phyloP scores from a whole-genome alignment of 1,140 invertebrate species.

The Capitella teleta region DNA sequence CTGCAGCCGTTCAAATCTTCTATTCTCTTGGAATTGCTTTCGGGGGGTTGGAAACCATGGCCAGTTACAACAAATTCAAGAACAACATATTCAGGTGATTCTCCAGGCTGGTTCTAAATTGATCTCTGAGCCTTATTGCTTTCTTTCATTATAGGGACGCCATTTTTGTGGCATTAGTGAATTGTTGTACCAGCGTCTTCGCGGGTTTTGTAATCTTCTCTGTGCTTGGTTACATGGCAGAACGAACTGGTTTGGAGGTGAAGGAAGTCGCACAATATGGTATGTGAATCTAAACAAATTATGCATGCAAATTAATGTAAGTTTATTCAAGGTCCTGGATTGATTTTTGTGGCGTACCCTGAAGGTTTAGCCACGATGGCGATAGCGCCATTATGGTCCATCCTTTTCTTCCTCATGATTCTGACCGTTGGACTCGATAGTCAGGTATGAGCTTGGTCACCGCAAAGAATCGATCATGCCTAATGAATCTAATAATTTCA shows the following conservation, averaged over 20 bases:
- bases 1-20: slow-evolving; percentile 95
- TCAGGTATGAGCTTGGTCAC: slow-evolving; percentile 20
- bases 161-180: not conserved
- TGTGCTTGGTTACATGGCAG: slow-evolving; percentile 13
- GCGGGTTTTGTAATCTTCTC: slow-evolving; percentile 90
- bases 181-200: slow-evolving; percentile 8
- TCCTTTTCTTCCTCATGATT: slow-evolving; percentile 93
- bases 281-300: not conserved
- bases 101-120: too few relatives aligned
- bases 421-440: slow-evolving; percentile 71
- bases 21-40: slow-evolving; percentile 91
- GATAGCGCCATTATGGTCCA: slow-evolving; percentile 63
- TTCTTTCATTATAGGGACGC: slow-evolving; percentile 12
- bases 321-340: slow-evolving; percentile 53
- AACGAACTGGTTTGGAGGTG: not conserved
- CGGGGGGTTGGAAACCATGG: slow-evolving; percentile 47
- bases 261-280: slow-evolving; percentile 57
- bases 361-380: slow-evolving; percentile 43
- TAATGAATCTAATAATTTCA: too few relatives aligned
- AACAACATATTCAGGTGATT: slow-evolving; percentile 30
- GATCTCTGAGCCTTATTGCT: too few relatives aligned
- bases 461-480: not conserved
- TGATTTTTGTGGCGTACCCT: slow-evolving; percentile 75
- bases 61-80: slow-evolving; percentile 31
- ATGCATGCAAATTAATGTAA: not conserved